phyloP scores from a whole-genome alignment of 2,888 invertebrate genomes.

The Stenichneumon culpator region DNA sequence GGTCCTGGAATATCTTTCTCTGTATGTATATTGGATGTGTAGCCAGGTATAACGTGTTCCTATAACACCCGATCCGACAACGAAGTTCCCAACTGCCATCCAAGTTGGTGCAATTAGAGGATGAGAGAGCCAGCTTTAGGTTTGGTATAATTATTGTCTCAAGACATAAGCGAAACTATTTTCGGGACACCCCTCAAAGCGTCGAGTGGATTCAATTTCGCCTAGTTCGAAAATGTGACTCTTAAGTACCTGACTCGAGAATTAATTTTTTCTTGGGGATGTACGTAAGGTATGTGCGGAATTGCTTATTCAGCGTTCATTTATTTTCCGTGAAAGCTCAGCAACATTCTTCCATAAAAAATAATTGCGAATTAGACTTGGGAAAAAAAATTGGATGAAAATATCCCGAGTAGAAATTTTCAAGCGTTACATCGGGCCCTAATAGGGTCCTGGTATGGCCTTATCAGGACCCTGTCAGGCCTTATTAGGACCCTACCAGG shows the following conservation, averaged over 20 bases:
- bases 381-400: not conserved
- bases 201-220: not conserved
- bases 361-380: not conserved
- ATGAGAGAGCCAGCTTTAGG: not conserved
- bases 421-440: no score
- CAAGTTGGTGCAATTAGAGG: not conserved
- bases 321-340: not conserved
- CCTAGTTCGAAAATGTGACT: not conserved
- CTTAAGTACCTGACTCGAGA: not conserved
- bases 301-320: not conserved
- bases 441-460: no score
- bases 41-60: conserved; percentile 6
- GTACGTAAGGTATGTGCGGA: not conserved
- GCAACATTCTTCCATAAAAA: no score
- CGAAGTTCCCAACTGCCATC: not conserved
- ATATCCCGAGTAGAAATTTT: no score
- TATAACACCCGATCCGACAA: conserved; percentile 11
- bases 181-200: not conserved
- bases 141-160: conserved; percentile 9
- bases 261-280: not conserved
- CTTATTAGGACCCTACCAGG: no score
- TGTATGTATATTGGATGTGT: conserved; percentile 3
- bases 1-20: not conserved
- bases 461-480: no score
- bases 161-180: not conserved